Percentiles rank a stretch among this genome's conserved stretches.
Conservation (phyloP, 2,113 vertebrate species). For the Mirza zaza region DNA sequence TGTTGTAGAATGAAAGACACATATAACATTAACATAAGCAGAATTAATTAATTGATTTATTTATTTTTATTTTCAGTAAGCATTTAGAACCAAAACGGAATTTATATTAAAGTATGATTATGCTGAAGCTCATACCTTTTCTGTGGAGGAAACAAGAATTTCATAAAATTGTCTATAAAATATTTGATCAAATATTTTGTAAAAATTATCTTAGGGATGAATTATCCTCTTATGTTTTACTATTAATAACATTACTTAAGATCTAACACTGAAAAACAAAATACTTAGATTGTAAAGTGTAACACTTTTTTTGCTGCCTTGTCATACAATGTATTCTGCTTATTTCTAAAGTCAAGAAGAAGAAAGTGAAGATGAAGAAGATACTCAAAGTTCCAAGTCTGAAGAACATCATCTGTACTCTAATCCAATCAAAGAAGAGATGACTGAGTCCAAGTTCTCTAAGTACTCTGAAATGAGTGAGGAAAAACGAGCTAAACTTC, state of each 20-base stretch:
- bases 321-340: conserved; percentile 34
- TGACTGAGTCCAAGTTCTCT: conserved; percentile 89
- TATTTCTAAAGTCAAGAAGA: conserved; percentile 88
- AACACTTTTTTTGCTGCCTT: neutral
- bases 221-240: neutral
- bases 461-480: conserved; percentile 98
- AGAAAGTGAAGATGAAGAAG: conserved; percentile 92
- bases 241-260: neutral
- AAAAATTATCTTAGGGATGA: neutral
- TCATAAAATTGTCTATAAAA: conserved; percentile 20
- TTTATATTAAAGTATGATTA: neutral
- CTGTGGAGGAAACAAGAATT: neutral
- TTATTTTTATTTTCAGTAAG: too few species aligned
- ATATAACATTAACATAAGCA: neutral
- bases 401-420: conserved; percentile 91
- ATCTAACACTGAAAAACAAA: neutral
- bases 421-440: conserved; percentile 93
- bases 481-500: conserved; percentile 96
- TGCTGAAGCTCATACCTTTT: neutral
- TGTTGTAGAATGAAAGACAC: conserved; percentile 9
- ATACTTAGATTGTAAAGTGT: neutral
- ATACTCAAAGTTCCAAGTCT: conserved; percentile 91
- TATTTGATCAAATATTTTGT: conserved; percentile 26
- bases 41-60: neutral
- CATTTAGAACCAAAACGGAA: neutral